A percentile compares a stretch with the other conserved stretches of the same genome.
Conservation (phyloP, 30 jellyfish, hydroid and myxozoan species). For the Aurelia aurita region DNA sequence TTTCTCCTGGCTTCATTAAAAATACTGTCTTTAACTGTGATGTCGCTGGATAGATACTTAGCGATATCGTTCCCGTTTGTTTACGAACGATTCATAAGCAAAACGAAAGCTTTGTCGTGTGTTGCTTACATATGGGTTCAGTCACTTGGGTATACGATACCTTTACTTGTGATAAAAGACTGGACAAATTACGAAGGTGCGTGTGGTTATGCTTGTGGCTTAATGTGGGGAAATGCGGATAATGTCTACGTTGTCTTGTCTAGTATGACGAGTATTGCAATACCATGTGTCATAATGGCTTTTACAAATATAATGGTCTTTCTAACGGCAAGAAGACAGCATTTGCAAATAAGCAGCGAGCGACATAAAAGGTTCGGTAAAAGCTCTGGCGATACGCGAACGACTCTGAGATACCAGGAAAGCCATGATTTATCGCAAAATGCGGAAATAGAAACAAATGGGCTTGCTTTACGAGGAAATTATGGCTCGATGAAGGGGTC, state of each 20-base stretch:
- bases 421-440: constrained; percentile 5
- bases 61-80: constrained; percentile 59
- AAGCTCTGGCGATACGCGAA: constrained; percentile 4
- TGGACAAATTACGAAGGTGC: constrained; percentile 45
- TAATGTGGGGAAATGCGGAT: constrained; percentile 48
- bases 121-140: constrained; percentile 28
- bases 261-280: constrained; percentile 9
- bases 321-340: constrained; percentile 57
- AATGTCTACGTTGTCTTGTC: neutral
- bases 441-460: neutral
- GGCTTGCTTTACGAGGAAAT: neutral
- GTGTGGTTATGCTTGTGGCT: constrained; percentile 67
- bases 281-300: constrained; percentile 29
- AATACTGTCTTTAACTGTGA: constrained; percentile 55
- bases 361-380: neutral
- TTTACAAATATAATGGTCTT: constrained; percentile 44
- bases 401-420: constrained; percentile 2
- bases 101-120: neutral
- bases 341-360: neutral
- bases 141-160: constrained; percentile 18
- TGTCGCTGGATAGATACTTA: constrained; percentile 59
- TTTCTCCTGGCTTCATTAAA: constrained; percentile 25
- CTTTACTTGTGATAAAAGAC: constrained; percentile 6
- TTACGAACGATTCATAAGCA: constrained; percentile 37
- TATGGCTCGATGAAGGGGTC: no score